Conservation (phyloP, 2,888 invertebrate species). For the Callosobruchus maculatus region DNA sequence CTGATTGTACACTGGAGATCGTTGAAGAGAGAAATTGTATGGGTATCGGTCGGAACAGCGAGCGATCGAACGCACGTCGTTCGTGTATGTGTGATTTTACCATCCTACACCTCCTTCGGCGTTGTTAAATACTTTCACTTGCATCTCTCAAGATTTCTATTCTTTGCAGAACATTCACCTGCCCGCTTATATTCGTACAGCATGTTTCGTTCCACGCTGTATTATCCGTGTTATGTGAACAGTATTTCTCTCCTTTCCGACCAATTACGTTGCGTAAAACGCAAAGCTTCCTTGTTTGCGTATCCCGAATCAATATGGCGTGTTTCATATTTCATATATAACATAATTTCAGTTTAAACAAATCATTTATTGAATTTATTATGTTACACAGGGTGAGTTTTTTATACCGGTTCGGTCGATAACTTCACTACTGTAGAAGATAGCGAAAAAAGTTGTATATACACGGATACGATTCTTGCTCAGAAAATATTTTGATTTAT, state of each 20-base stretch:
- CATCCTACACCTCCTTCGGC: not conserved
- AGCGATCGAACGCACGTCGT: too few species aligned
- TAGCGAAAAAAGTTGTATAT: too few species aligned
- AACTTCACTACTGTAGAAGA: too few species aligned
- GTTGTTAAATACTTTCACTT: not conserved
- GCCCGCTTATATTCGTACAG: not conserved
- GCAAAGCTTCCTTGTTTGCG: not conserved
- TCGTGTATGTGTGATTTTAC: not conserved
- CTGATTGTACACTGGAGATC: not conserved
- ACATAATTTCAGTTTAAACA: not conserved
- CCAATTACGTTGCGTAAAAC: not conserved
- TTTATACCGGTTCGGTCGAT: too few species aligned
- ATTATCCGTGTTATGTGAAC: not conserved
- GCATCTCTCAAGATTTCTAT: not conserved
- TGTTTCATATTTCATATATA: not conserved
- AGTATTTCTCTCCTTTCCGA: not conserved
- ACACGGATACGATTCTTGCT: too few species aligned
- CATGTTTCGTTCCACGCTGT: not conserved
- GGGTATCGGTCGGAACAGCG: not conserved
- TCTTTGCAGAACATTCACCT: not conserved
- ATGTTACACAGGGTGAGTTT: too few species aligned
- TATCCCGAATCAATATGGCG: not conserved
- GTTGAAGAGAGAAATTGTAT: not conserved
- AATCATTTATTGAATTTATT: too few species aligned
- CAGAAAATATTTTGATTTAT: too few species aligned